phyloP scores from a whole-genome alignment of 2,113 vertebrate species.

The Gavia stellata region DNA sequence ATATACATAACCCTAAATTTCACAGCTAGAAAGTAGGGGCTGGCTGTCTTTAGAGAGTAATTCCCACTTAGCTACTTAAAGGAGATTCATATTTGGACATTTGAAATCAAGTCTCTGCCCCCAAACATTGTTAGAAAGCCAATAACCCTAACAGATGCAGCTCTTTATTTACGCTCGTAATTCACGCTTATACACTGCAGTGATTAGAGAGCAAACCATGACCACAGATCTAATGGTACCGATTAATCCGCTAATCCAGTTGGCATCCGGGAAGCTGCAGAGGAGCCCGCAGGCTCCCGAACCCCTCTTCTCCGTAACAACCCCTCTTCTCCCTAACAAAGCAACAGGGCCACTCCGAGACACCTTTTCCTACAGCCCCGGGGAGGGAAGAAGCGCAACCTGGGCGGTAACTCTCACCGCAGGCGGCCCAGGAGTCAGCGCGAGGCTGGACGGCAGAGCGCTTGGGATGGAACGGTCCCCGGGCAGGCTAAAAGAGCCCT shows the following conservation, averaged over 20 bases:
- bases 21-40: neutral
- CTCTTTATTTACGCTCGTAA: neutral
- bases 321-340: neutral
- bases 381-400: neutral
- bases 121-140: neutral
- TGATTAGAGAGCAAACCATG: neutral
- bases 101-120: neutral
- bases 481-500: neutral
- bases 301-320: neutral
- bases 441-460: neutral
- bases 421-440: rapidly evolving
- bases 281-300: neutral
- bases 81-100: neutral
- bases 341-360: neutral
- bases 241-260: neutral
- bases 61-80: neutral
- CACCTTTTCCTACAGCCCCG: neutral
- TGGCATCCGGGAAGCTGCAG: neutral
- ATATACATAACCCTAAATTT: rapidly evolving
- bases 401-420: neutral
- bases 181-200: neutral
- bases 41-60: neutral
- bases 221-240: neutral
- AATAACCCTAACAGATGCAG: neutral
- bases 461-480: neutral